Conservation (phyloP, 1,140 invertebrate species). For the Calosoma granatense region DNA sequence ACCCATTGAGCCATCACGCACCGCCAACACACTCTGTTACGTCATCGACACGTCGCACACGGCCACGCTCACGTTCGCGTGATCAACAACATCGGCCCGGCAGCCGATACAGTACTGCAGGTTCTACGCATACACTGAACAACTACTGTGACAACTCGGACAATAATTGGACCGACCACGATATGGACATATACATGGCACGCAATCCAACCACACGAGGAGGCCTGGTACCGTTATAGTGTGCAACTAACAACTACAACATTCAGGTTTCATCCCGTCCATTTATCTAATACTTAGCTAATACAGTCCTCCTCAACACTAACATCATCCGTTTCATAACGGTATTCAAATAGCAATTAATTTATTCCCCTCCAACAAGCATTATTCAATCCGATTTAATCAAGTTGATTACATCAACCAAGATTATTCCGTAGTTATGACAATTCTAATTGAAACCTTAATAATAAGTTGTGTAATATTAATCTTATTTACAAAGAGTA, state of each 20-base stretch:
- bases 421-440: too few relatives aligned
- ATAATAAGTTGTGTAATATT: too few relatives aligned
- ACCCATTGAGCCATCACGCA: conserved; percentile 43
- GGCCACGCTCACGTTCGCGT: conserved; percentile 52
- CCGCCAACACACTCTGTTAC: conserved; percentile 38
- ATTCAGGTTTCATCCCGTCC: too few relatives aligned
- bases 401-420: too few relatives aligned
- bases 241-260: not conserved
- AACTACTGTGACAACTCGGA: conserved; percentile 80
- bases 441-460: too few relatives aligned
- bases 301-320: too few relatives aligned
- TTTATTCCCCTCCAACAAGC: too few relatives aligned
- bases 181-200: conserved; percentile 91
- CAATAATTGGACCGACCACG: conserved; percentile 92
- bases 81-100: conserved; percentile 45
- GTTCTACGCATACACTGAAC: conserved; percentile 68
- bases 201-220: conserved; percentile 78
- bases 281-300: too few relatives aligned
- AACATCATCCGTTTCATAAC: too few relatives aligned
- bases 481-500: too few relatives aligned
- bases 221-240: conserved; percentile 70
- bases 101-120: conserved; percentile 56
- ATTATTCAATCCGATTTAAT: too few relatives aligned
- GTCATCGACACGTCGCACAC: conserved; percentile 53
- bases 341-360: too few relatives aligned